Evolutionary conservation across 2,113 vertebrate genomes (phyloP), one percentile per base, ranked within the genome.

Genomic region (Balaeniceps rex): DNA sequence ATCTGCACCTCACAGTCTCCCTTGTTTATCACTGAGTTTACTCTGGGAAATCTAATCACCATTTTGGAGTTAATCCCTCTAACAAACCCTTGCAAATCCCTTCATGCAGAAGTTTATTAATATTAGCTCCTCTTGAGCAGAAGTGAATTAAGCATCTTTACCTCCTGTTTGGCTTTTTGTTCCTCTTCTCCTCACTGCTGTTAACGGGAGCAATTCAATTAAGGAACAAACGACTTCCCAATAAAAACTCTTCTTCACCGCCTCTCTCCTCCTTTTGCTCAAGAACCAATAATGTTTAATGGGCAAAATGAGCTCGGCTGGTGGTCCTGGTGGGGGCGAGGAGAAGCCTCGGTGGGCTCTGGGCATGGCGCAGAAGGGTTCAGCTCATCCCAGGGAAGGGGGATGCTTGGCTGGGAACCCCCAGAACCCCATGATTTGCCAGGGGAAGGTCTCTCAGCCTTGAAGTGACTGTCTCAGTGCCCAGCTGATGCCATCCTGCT

Each of bases 141-240:
- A 80, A 94, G 75, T 15, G 31, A 94, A 83, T 93, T 76, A 84
- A 80, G 66, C 1, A 60, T 80, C 63, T 88, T 90, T 86, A 34
- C 68, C 95, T 90, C 71, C 57, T 9, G 3, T 88, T 90, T 38
- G 42, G 69, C 68, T 91, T 96, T 91, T 90, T 86, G 86, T 89
- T 83, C 72, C 70, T 70, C 71, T 57, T 95, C 90, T 82, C 55
- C 57, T 75, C 5, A 6, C 78, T 19, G 44, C 91, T 83, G 65
- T 95, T 97, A 97, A 96, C 54, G 22, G 87, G 95, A 96, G 92
- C 90, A 95, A 98, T 96, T 97, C 91, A 97, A 98, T 97, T 97
- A 98, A 97, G 72, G 87, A 92, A 94, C 72, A 97, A 92, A 97
- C 24, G 38, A 38, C 86, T 96, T 97, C 95, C 93, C 89, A 81